Conservation (phyloP, 2,113 vertebrate species). For the Seriola aureovittata region DNA sequence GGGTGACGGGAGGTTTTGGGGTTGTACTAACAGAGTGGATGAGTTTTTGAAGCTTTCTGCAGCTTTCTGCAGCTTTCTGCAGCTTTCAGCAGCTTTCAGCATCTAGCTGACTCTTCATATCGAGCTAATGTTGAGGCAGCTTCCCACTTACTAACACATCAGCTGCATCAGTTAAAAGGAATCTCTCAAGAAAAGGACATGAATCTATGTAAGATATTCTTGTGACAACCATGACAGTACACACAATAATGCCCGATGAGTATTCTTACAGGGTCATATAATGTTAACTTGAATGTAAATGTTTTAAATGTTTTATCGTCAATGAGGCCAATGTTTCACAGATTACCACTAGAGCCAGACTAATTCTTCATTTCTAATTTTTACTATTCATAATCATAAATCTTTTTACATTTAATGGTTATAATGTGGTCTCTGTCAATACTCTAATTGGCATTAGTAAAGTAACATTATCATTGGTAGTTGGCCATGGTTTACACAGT, state of each 20-base stretch:
- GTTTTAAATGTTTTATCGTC: neutral
- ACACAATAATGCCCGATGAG: neutral
- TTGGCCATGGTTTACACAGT: neutral
- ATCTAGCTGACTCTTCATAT: slow-evolving; percentile 13
- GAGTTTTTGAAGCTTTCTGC: slow-evolving; percentile 15
- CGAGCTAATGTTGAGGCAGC: slow-evolving; percentile 6
- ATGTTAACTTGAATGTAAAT: neutral
- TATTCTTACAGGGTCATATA: neutral
- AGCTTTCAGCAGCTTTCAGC: slow-evolving; percentile 31
- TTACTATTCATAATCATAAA: neutral
- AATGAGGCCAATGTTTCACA: too few relatives aligned
- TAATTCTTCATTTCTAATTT: too few relatives aligned
- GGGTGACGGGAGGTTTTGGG: neutral
- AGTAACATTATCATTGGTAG: neutral
- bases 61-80: slow-evolving; percentile 20
- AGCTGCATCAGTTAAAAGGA: neutral
- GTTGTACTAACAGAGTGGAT: neutral
- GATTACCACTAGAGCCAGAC: too few relatives aligned
- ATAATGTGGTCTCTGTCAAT: too few relatives aligned
- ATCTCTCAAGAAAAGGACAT: neutral
- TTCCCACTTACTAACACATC: slow-evolving; percentile 2
- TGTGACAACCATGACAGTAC: neutral
- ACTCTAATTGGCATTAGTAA: neutral
- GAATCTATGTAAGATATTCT: neutral
- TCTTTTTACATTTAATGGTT: neutral